Conservation (phyloP, 2,888 invertebrate species). For the Acleris holmiana region DNA sequence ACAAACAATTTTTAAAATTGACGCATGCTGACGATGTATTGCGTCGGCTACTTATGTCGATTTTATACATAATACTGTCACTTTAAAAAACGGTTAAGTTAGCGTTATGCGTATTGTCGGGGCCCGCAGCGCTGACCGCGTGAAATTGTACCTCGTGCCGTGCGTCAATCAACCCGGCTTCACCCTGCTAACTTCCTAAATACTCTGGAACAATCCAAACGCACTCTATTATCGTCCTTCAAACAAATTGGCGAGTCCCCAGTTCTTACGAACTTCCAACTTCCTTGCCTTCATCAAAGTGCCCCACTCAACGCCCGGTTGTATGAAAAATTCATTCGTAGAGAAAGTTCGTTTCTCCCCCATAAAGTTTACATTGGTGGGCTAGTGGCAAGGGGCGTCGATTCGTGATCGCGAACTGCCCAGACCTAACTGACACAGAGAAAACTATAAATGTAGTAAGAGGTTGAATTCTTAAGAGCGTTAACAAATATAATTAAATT, state of each 20-base stretch:
- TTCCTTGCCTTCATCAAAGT: constrained; percentile 3
- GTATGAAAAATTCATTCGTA: constrained; percentile 7
- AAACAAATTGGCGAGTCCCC: constrained; percentile 8
- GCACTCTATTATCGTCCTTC: constrained; percentile 4
- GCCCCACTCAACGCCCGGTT: not conserved
- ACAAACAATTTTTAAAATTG: too few species aligned
- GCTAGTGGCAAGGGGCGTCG: not conserved
- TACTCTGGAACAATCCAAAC: constrained; percentile 9
- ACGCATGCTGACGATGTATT: too few species aligned
- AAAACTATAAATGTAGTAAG: too few species aligned
- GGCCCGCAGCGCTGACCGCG: too few species aligned
- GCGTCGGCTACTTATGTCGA: too few species aligned
- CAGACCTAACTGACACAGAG: too few species aligned
- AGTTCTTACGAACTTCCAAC: constrained; percentile 3
- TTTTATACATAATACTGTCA: too few species aligned
- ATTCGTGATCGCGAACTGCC: not conserved
- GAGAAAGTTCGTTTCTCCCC: constrained; percentile 2
- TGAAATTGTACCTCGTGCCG: not conserved
- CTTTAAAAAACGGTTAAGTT: too few species aligned
- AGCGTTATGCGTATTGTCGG: too few species aligned
- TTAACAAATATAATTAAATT: too few species aligned
- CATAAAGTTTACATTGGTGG: not conserved
- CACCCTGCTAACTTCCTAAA: constrained; percentile 3
- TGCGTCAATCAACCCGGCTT: not conserved
- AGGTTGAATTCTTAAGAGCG: too few species aligned